Conservation (phyloP, 2,888 invertebrate species). For the Spilosoma lubricipeda region DNA sequence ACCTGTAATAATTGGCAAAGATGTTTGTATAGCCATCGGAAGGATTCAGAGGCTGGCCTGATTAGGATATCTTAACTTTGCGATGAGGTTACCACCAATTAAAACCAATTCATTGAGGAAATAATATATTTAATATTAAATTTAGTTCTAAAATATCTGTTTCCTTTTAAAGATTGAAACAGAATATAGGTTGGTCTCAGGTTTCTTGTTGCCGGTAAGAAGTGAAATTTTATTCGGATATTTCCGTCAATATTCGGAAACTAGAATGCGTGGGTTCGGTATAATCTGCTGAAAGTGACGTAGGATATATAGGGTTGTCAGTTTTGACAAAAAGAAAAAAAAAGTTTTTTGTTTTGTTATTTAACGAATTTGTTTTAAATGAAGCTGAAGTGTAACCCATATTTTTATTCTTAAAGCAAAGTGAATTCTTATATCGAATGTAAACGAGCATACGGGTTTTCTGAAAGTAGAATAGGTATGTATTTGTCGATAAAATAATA, state of each 20-base stretch:
- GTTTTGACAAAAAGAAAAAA: background rate
- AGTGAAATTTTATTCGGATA: constrained; percentile 6
- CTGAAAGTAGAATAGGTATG: background rate
- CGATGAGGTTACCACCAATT: too few relatives aligned
- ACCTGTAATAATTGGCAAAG: too few relatives aligned
- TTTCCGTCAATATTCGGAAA: constrained; percentile 15
- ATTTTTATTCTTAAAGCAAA: background rate
- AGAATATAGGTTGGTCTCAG: background rate
- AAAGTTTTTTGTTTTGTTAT: too few relatives aligned
- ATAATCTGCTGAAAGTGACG: constrained; percentile 1
- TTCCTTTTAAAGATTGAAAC: background rate
- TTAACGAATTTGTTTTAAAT: background rate
- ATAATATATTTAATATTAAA: background rate
- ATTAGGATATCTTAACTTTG: too few relatives aligned
- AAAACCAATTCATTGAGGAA: too few relatives aligned
- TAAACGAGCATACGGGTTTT: background rate
- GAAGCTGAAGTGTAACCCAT: background rate
- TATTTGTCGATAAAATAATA: background rate
- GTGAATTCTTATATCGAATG: background rate
- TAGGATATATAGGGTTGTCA: constrained; percentile 11
- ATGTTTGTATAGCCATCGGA: too few relatives aligned
- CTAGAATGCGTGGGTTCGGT: constrained; percentile 1
- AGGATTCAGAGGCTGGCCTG: too few relatives aligned
- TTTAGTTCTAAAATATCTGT: background rate
- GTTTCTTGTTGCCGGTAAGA: background rate